Base-by-base conservation (phyloP, 2,797 vertebrate species). In the Orestias chungarensis region DNA sequence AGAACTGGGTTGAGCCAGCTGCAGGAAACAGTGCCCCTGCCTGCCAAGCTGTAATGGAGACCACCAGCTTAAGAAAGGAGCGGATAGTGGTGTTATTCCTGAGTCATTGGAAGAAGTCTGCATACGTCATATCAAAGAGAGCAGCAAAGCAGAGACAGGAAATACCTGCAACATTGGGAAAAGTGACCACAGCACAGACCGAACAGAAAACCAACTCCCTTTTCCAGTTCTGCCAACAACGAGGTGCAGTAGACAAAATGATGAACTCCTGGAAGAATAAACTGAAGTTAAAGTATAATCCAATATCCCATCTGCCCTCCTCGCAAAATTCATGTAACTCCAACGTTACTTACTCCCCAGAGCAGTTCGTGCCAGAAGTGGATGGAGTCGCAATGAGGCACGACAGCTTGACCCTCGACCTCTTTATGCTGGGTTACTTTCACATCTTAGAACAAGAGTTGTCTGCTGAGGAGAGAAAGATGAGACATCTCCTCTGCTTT, bases 341-440 rank as follows among this genome's bases (percentile, higher is more conserved):
- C 50, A 74, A 61, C 0, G 62, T 90, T 3, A 93, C 90, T 1
- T 95, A 93, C 78, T 97, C 96, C 0, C 97, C 97, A 0, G 97
- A 99, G 89, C 96, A 97, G 73, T 97, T 99, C 82, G 89, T 99
- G 68, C 93, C 95, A 0, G 85, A 88, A 2, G 83, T 94, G 70
- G 93, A 94, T 0, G 96, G 96, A 3, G 88, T 88, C 0, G 84
- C 94, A 0, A 55, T 89, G 66, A 92, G 92, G 70, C 95, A 99
- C 2, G 86, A 95, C 43, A 94, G 84, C 83, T 91, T 99, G 84
- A 95, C 96, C 0, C 95, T 98, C 57, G 97, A 99, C 78, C 94
- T 98, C 18, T 99, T 99, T 89, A 97, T 99, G 97, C 92, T 99
- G 59, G 98, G 97, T 35, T 99, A 99, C 91, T 98, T 99, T 82